A percentile compares a stretch with the other conserved stretches of the same genome.
Evolutionary conservation across 2,797 vertebrate genomes (phyloP).

Genomic region (Urophycis tenuis): DNA sequence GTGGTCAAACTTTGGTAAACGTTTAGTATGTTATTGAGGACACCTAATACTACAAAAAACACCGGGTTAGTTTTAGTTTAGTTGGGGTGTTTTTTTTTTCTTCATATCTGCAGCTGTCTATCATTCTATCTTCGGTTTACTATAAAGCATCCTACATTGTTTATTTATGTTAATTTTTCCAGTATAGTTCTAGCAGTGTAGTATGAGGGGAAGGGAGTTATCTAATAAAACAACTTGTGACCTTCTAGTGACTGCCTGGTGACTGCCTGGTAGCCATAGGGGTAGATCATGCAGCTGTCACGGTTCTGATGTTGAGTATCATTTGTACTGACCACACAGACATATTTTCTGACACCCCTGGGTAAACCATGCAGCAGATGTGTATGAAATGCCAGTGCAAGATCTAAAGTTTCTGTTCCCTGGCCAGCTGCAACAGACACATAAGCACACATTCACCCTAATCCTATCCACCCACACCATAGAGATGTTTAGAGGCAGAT

Average conservation of each 20-base stretch:
- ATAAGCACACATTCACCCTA: background rate
- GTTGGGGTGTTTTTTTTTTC: too few relatives aligned
- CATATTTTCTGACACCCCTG: background rate
- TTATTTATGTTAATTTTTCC: too few relatives aligned
- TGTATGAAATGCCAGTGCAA: background rate
- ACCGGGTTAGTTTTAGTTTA: too few relatives aligned
- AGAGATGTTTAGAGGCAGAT: background rate
- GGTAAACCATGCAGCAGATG: background rate
- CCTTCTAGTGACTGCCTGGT: background rate
- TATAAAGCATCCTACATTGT: background rate
- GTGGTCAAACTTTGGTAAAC: too few relatives aligned
- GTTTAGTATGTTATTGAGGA: too few relatives aligned
- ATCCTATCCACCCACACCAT: background rate
- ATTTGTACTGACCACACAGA: background rate
- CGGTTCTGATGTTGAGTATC: background rate
- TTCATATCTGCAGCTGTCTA: too few relatives aligned
- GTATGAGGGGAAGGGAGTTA: too few relatives aligned
- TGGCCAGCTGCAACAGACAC: conserved; percentile 3
- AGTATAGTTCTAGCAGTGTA: background rate
- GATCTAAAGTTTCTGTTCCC: background rate
- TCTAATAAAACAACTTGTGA: background rate
- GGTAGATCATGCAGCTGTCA: background rate
- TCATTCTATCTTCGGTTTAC: background rate
- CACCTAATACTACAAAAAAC: too few relatives aligned
- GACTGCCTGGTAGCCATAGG: background rate